These are phyloP conservation scores for Fabriciana adippe DNA, from an alignment of 2,888 invertebrate genomes.

Conservation along the genomic window DNA sequence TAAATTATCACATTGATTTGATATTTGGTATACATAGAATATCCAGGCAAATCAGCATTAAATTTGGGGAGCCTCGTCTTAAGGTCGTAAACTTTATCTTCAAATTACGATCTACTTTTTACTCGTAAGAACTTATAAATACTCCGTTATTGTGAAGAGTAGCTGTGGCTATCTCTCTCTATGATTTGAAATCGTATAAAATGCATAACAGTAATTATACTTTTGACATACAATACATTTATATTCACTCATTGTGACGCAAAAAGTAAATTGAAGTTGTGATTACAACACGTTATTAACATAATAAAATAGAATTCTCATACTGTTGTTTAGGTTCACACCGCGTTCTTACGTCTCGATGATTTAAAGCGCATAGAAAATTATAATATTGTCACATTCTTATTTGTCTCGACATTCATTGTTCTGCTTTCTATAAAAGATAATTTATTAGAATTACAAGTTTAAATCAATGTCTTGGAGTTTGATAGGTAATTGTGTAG, in stretches of 20 bases:
- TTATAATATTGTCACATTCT: slow-evolving; percentile 47
- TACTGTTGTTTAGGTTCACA: slow-evolving; percentile 66
- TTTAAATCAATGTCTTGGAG: too few species aligned
- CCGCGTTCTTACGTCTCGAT: slow-evolving; percentile 47
- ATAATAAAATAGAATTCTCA: slow-evolving; percentile 72
- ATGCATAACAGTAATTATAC: slow-evolving; percentile 44
- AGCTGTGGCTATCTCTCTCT: slow-evolving; percentile 29
- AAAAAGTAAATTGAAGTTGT: slow-evolving; percentile 71
- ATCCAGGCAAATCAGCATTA: too few species aligned
- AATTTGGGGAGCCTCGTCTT: too few species aligned
- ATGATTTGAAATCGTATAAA: slow-evolving; percentile 40
- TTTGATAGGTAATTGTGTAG: too few species aligned
- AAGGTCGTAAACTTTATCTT: slow-evolving; percentile 36
- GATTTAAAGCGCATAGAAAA: slow-evolving; percentile 60
- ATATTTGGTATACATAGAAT: too few species aligned
- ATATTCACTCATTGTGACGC: slow-evolving; percentile 52
- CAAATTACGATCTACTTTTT: slow-evolving; percentile 37
- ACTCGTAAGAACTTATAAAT: slow-evolving; percentile 29
- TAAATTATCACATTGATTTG: too few species aligned
- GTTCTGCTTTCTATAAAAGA: not conserved
- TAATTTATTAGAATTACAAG: too few species aligned
- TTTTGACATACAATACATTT: slow-evolving; percentile 52
- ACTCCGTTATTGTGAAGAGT: slow-evolving; percentile 36
- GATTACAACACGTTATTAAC: slow-evolving; percentile 61
- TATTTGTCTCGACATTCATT: slow-evolving; percentile 17